Percentiles rank a stretch among this genome's conserved stretches.
Conservation (phyloP, 1,140 invertebrate species). For the Brachionus plicatilis region DNA sequence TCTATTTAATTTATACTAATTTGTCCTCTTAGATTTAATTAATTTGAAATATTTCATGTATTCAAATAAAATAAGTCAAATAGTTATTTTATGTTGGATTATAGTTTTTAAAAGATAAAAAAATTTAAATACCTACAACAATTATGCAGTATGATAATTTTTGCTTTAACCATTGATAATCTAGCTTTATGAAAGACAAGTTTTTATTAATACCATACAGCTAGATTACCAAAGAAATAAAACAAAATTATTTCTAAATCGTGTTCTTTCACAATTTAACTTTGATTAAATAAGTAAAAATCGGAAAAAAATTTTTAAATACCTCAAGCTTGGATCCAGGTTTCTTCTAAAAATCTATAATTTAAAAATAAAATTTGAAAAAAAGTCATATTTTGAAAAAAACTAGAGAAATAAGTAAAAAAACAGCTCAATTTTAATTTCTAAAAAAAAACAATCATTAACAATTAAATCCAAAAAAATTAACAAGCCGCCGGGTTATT, state of each 20-base stretch:
- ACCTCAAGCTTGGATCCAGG: neutral
- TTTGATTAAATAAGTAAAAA: too few relatives aligned
- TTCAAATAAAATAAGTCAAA: neutral
- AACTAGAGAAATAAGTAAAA: neutral
- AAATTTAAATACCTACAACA: neutral
- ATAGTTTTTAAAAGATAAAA: neutral
- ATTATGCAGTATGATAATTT: neutral
- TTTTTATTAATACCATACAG: conserved; percentile 40
- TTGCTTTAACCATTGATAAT: conserved; percentile 41
- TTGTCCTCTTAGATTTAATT: too few relatives aligned
- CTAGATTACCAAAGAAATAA: conserved; percentile 41
- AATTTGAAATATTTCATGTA: neutral
- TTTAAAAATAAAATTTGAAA: neutral
- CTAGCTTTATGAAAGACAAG: conserved; percentile 39
- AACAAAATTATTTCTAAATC: conserved; percentile 12
- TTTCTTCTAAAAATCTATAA: neutral
- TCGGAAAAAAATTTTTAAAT: too few relatives aligned
- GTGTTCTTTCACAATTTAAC: neutral
- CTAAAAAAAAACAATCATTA: neutral
- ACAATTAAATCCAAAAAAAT: neutral
- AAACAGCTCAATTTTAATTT: neutral
- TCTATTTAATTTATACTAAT: too few relatives aligned
- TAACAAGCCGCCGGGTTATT: neutral
- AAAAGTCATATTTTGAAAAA: neutral
- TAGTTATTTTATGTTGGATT: too few relatives aligned